phyloP scores from a whole-genome alignment of 1,140 invertebrate genomes.

The Drosophila nebulosa region DNA sequence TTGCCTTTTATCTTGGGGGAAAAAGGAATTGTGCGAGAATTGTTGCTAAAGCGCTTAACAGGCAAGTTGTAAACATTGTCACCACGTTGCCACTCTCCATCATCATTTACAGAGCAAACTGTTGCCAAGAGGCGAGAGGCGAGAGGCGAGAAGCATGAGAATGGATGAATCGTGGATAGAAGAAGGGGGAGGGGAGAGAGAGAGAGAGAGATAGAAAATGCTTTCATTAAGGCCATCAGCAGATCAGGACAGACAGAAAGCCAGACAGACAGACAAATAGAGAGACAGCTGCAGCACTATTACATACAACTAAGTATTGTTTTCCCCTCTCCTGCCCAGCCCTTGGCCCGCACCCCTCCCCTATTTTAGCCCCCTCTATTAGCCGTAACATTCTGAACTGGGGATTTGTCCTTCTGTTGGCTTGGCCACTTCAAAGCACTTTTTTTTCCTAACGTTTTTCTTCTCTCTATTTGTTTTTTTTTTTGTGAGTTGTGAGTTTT shows the following conservation, averaged over 20 bases:
- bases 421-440: not conserved
- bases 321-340: too few relatives aligned
- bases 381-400: not conserved
- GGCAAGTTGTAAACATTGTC: not conserved
- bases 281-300: not conserved
- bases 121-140: not conserved
- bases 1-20: not conserved
- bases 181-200: too few relatives aligned
- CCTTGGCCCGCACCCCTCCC: too few relatives aligned
- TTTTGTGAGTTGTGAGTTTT: not conserved
- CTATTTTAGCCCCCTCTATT: not conserved
- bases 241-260: not conserved
- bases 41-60: not conserved
- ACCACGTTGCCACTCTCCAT: not conserved
- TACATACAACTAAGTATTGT: not conserved
- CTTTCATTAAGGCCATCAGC: constrained; percentile 1
- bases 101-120: not conserved
- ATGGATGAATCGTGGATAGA: too few relatives aligned
- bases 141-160: not conserved
- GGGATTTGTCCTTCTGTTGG: not conserved
- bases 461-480: not conserved
- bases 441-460: not conserved
- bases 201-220: not conserved
- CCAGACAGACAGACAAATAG: too few relatives aligned
- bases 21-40: not conserved